Evolutionary conservation across 2,113 vertebrate genomes (phyloP).

Genomic region (Pluvialis apricaria): DNA sequence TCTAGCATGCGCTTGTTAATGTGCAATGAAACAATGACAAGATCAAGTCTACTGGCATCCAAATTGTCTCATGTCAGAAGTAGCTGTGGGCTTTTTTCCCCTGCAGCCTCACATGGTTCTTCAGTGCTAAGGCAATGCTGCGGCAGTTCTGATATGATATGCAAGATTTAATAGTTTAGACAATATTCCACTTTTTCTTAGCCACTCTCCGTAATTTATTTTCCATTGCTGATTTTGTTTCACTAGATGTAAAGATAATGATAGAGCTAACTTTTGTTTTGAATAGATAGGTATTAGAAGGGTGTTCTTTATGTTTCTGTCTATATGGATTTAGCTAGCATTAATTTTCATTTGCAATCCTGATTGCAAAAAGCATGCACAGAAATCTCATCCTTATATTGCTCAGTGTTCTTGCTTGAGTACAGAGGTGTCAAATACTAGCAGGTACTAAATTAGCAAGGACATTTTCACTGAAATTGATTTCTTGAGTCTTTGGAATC

Average conservation of each 20-base stretch:
- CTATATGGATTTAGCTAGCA: not conserved
- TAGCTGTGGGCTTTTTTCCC: not conserved
- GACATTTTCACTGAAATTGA: conserved; percentile 79
- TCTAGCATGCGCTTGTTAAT: conserved; percentile 26
- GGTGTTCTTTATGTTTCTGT: conserved; percentile 23
- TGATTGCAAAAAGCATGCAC: not conserved
- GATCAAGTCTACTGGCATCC: not conserved
- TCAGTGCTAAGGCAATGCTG: not conserved
- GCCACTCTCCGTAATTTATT: not conserved
- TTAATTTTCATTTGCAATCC: conserved; percentile 38
- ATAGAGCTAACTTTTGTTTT: conserved; percentile 1
- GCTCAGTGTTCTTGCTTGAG: not conserved
- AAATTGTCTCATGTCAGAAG: not conserved
- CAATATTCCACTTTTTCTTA: not conserved
- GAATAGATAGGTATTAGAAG: not conserved
- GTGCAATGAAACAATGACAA: not conserved
- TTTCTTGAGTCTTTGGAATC: conserved; percentile 74
- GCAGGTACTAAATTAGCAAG: conserved; percentile 74
- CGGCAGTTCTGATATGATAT: not conserved
- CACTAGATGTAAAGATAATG: not conserved
- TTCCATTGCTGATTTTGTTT: conserved; percentile 1
- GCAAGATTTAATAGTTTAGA: not conserved
- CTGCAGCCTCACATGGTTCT: not conserved
- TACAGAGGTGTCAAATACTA: conserved; percentile 61
- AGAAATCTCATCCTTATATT: not conserved